Evolutionary conservation across 2,888 invertebrate genomes (phyloP), one percentile per base, ranked within the genome.

Genomic region (Enchytraeus crypticus): DNA sequence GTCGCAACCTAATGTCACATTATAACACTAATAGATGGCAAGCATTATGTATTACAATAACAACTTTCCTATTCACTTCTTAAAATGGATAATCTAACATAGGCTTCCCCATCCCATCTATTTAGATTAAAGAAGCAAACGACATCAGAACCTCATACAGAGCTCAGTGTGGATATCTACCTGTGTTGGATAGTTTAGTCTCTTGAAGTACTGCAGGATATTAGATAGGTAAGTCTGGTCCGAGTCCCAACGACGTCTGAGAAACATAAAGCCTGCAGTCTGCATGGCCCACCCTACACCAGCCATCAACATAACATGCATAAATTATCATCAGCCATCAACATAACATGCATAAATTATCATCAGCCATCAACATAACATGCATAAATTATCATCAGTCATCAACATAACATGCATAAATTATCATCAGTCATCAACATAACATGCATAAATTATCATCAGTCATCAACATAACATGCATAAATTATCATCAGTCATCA

Each of bases 241-340:
- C 61, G 84, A 83, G 62, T 85, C 85, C 90, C 92, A 92, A 66
- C 84, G 85, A 59, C 92, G 84, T 68, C 88, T 87, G 69, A 92
- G 85, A 76, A 89, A 92, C 57, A 92, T 82, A 79, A 88, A 92
- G 70, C 85, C 87, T 64, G 88, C 87, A 73, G 88, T 80, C 79
- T 91, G 90, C 91, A 92, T 92, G 70, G 90, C 88, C 82, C 82
- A 83, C 3, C 82, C 82, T 81, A 66, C 23, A 33, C 45, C n/a
- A n/a, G n/a, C n/a, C 5, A 53, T 30, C 11, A 11, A 47, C 49
- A 47, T 14, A 38, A 8, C 8, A 14, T 21, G 8, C 23, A 54
- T 54, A 29, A 54, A 30, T 54, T 32, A 54, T 33, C 18, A 14
- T 32, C 18, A 54, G 3, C 21, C 51, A 26, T 29, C 51, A 51